Evolutionary conservation across 2,888 invertebrate genomes (phyloP), one percentile per base, ranked within the genome.

Genomic region (Lochmaea capreae): DNA sequence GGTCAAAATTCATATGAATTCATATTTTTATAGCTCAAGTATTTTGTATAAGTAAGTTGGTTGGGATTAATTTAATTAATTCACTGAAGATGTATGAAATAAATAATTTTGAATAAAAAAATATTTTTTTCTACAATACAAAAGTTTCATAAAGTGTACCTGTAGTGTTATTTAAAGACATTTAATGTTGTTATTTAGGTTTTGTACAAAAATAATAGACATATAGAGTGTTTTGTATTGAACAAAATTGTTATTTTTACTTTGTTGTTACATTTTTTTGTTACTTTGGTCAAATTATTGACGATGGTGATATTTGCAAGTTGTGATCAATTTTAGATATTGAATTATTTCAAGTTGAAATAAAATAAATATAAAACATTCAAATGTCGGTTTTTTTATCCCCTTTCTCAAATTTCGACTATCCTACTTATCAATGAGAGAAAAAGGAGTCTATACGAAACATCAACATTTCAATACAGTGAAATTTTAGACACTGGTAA

Each of bases 281-380:
- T 68, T 73, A 42, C 11, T 52, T 43, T 26, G 59, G 54, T 59
- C 65, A 65, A 59, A 59, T 43, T 39, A 46, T 49, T 49, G 46
- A 59, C 26, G 12, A 61, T 62, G 68, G 76, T 76, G 73, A 76
- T 76, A 71, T 76, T 62, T 73, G n/a, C 26, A 59, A 71, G 67
- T 72, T 76, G 76, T 76, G 76, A 76, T 76, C 71, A 65, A 73
- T 65, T 76, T 72, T 72, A 74, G 69, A 65, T 69, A 43, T 71
- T 61, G 49, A 65, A 58, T 11, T 63, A 43, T 63, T 63, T 54
- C 9, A 39, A 39, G 33, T 39, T 39, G 16, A 26, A 63, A 63
- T 43, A 69, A 61, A 58, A 43, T 58, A 58, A 58, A 59, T 33
- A 16, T 22, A 33, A 57, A 14, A 58, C 16, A 22, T 33, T 63